These are phyloP conservation scores for Chamaea fasciata DNA, from an alignment of 2,113 vertebrate species.

Conservation along the genomic window DNA sequence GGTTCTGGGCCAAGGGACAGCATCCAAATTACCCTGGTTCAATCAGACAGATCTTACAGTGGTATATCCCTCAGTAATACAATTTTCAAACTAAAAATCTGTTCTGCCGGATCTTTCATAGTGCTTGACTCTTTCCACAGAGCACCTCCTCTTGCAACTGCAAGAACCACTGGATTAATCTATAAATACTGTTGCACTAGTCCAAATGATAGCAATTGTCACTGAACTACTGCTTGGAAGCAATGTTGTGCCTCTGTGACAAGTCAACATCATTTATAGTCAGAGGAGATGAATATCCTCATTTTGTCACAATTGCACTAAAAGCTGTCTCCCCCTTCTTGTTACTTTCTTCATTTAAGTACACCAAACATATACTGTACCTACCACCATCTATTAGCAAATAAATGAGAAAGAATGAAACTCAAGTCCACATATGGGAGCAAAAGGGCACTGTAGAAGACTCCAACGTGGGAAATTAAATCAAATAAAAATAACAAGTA, in stretches of 20 bases:
- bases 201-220: not conserved
- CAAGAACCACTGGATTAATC: not conserved
- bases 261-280: not conserved
- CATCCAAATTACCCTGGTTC: not conserved
- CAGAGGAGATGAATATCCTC: not conserved
- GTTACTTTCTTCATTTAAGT: not conserved
- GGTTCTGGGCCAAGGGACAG: not conserved
- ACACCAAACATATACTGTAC: not conserved
- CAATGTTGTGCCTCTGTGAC: not conserved
- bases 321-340: not conserved
- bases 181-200: not conserved
- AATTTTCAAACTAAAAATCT: not conserved
- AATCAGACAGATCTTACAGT: not conserved
- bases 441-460: not conserved
- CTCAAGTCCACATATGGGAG: not conserved
- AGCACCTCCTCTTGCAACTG: not conserved
- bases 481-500: not conserved
- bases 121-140: not conserved
- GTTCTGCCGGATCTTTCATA: not conserved
- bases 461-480: not conserved
- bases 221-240: not conserved
- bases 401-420: not conserved
- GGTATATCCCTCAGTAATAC: not conserved
- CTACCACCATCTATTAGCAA: not conserved
- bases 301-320: not conserved